Conservation (phyloP, 2,113 vertebrate genomes). For the Bolborhynchus lineola region DNA sequence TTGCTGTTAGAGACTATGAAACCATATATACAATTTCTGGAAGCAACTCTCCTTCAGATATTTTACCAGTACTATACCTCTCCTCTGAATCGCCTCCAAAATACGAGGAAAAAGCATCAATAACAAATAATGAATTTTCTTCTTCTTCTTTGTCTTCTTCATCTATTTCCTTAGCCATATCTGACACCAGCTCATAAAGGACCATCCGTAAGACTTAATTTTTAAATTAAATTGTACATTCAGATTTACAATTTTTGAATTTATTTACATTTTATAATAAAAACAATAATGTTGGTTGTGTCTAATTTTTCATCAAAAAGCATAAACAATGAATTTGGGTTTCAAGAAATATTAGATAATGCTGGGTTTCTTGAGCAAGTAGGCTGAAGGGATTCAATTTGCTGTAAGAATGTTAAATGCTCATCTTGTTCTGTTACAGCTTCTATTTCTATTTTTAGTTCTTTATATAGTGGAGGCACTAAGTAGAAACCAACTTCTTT, state of each 20-base stretch:
- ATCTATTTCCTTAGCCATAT: background rate
- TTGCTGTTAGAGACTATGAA: conserved; percentile 37
- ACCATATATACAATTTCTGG: conserved; percentile 69
- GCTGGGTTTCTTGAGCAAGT: background rate
- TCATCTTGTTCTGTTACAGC: background rate
- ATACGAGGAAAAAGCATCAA: conserved; percentile 70
- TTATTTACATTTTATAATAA: conserved; percentile 74
- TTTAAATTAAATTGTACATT: conserved; percentile 23
- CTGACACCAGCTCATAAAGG: conserved; percentile 14
- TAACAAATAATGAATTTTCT: conserved; percentile 11
- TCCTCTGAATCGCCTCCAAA: conserved; percentile 68
- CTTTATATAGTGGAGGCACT: background rate
- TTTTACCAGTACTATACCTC: background rate
- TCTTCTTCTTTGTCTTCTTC: conserved; percentile 1
- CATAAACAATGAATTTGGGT: background rate
- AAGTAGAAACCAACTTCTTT: background rate
- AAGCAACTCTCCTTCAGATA: conserved; percentile 31
- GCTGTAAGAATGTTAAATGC: background rate
- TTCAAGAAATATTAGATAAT: background rate
- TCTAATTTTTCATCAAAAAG: conserved; percentile 9
- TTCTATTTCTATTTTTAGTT: background rate
- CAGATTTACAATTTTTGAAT: background rate
- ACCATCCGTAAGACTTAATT: background rate
- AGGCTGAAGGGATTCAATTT: background rate
- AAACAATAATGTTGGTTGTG: conserved; percentile 20